Conservation (phyloP, 2,888 invertebrate species). For the Chrysotoxum bicinctum region DNA sequence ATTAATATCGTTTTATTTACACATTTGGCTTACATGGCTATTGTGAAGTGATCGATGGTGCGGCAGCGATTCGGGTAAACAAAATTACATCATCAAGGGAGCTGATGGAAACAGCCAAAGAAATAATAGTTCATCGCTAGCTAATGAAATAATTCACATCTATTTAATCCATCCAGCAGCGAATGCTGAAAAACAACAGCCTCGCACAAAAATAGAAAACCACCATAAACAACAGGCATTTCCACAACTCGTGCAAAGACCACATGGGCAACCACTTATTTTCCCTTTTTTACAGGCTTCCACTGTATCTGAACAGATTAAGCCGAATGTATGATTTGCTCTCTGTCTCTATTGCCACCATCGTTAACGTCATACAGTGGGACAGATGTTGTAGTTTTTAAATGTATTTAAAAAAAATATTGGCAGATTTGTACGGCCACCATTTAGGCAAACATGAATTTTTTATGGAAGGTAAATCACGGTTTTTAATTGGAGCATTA, state of each 20-base stretch:
- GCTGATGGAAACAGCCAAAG: not conserved
- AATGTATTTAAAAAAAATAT: not conserved
- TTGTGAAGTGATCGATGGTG: too few relatives aligned
- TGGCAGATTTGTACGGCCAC: too few relatives aligned
- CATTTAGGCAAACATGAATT: too few relatives aligned
- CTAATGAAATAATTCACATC: conserved; percentile 15
- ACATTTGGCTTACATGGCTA: conserved; percentile 6
- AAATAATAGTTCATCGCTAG: conserved; percentile 13
- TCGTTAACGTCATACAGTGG: not conserved
- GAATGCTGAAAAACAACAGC: conserved; percentile 8
- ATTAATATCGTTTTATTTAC: not conserved
- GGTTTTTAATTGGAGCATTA: too few relatives aligned
- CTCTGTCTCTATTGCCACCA: not conserved
- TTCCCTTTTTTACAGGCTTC: conserved; percentile 52
- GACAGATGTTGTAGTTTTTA: not conserved
- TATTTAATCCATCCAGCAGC: not conserved
- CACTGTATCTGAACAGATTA: conserved; percentile 51
- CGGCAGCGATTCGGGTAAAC: not conserved
- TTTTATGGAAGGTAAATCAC: too few relatives aligned
- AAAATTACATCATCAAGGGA: conserved; percentile 23
- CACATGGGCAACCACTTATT: conserved; percentile 29
- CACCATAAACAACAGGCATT: conserved; percentile 13
- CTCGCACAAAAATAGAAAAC: conserved; percentile 41
- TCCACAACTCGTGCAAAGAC: conserved; percentile 16
- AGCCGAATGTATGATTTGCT: conserved; percentile 5